Base-by-base conservation (phyloP, 2,888 invertebrate species). In the Torymus auratus region DNA sequence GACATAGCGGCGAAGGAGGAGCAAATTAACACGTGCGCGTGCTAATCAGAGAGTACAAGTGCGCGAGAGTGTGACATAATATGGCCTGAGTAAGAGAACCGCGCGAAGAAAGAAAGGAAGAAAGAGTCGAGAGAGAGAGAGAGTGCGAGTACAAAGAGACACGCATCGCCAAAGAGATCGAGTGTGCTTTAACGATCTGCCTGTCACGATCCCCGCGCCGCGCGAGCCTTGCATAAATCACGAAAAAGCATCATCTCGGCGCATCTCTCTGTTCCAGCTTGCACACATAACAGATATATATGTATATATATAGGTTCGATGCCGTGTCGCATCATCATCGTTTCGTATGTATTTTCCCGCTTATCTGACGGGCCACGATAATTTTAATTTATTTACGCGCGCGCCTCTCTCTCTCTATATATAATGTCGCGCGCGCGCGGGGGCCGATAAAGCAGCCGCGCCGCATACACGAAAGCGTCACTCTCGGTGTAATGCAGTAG, bases 291-390 rank as follows among this genome's bases (percentile, higher is more conserved):
- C 3, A 28, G 5, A 28, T 28, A 7, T 28, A 28, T 28, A 28
- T 28, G 4, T 28, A 28, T 28, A 28, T 28, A 28, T 28, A 28
- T 28, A 28, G 28, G 4, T 28, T 28, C 5, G 7, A 28, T 4
- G 7, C 5, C 28, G 7, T 28, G 28, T 28, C 28, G 3, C 28
- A 28, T 28, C 28, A 28, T 28, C 28, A 28, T 28, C 28, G 28
- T 28, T 28, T 28, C 28, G 28, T 28, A n/a, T n/a, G 0, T 28
- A 56, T 60, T 64, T 60, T 56, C 68, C 65, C 28, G 3, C 28
- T 75, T 80, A 75, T 80, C 74, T 56, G 75, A 65, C 74, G 62
- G 50, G 17, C 75, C 50, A 67, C 67, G 72, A 81, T 81, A 62
- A 69, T 56, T 55, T 11, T 41, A 50, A 77, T 77, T 62, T 70